Percentiles rank a stretch among this genome's conserved stretches.
These are phyloP conservation scores for Etia nguti DNA, from an alignment of 2,113 vertebrate genomes.

Conservation along the genomic window DNA sequence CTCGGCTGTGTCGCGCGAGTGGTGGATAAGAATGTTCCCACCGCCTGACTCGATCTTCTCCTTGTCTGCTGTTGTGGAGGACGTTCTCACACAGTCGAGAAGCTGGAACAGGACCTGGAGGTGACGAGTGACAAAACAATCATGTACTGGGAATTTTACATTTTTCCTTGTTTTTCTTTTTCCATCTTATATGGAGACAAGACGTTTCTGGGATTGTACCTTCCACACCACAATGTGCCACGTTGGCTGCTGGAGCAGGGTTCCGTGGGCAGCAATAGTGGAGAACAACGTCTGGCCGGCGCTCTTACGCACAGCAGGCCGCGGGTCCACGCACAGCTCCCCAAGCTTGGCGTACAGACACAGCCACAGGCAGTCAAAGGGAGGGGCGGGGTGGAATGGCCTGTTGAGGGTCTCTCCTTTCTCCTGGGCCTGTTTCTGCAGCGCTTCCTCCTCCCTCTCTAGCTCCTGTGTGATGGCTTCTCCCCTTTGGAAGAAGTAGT, in stretches of 20 bases:
- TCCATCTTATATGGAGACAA: background rate
- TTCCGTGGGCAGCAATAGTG: constrained; percentile 94
- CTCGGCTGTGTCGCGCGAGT: constrained; percentile 97
- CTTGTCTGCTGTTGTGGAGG: constrained; percentile 96
- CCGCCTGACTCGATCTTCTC: constrained; percentile 99
- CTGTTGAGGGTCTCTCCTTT: constrained; percentile 85
- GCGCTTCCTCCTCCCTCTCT: constrained; percentile 84
- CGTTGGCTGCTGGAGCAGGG: constrained; percentile 89
- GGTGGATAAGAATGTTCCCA: constrained; percentile 98
- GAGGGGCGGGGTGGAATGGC: constrained; percentile 93
- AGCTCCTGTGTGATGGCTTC: constrained; percentile 93
- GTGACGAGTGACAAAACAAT: background rate
- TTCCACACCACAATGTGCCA: constrained; percentile 99
- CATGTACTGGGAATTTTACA: background rate
- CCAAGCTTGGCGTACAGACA: constrained; percentile 95
- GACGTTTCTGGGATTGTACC: constrained; percentile 30
- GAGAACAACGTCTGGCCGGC: constrained; percentile 96
- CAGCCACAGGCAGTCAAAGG: constrained; percentile 96
- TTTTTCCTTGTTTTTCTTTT: background rate
- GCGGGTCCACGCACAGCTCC: constrained; percentile 91
- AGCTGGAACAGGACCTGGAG: constrained; percentile 92
- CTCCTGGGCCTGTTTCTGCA: constrained; percentile 89
- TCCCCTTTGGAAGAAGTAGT: constrained; percentile 98
- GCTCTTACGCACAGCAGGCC: constrained; percentile 94
- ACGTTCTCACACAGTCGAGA: constrained; percentile 87